Base-by-base conservation (phyloP, 2,113 vertebrate species). In the Catharus bicknelli region DNA sequence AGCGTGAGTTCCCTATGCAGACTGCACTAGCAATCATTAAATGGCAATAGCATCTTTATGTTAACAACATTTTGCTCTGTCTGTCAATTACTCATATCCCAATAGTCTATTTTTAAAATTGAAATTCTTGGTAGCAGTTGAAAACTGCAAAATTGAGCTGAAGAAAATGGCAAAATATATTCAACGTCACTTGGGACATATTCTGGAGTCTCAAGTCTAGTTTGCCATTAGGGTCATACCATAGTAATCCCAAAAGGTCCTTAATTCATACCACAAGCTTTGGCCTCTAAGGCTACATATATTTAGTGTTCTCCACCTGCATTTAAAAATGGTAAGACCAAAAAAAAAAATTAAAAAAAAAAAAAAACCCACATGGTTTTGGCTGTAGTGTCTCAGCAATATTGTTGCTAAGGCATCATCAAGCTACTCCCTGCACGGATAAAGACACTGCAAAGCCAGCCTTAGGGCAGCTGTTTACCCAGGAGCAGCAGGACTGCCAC, bases 301-400 rank as follows among this genome's bases (percentile, higher is more conserved):
- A 30, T 1, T 1, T 16, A 25, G 4, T 40, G 10, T 7, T 59
- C 13, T 63, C 34, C 14, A 58, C 10, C 2, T 26, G 5, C 11
- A 34, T 40, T 6, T 9, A 22, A 62, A 53, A 43, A 76, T 0
- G 2, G 1, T 15, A 32, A 36, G 6, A 29, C 10, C 11, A 64
- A 62, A 50, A 50, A 12, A 43, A 43, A 11, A 47, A 48, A 45
- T 34, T 34, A 13, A 62, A 40, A 17, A 22, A 15, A 25, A 6
- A 7, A 50, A 50, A n/a, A n/a, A n/a, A n/a, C n/a, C n/a, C 16
- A 13, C 18, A 16, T 7, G 3, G 7, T 38, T 36, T 78, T 67
- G n/a, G 9, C 13, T 45, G 13, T 9, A 66, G 9, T 10, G 19
- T 55, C 23, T 74, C 43, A 62, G 13, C 11, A 59, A 13, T 8